Evolutionary conservation across 2,113 vertebrate species (phyloP), one percentile per base, ranked within the genome.

Genomic region (Archilochus colubris): DNA sequence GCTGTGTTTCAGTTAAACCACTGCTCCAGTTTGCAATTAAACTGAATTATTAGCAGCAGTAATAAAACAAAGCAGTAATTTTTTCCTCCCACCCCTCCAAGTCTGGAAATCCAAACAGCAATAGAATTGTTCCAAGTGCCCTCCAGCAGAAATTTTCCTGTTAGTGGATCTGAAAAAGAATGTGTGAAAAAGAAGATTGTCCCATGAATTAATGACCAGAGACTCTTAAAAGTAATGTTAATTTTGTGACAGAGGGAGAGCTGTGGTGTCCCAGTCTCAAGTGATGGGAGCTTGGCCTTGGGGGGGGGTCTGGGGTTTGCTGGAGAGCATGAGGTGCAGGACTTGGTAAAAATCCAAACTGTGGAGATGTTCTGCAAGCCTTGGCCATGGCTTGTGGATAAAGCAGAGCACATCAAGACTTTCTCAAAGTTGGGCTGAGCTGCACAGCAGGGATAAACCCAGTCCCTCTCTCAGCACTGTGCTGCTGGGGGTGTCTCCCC

Each of bases 401-500:
- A 74, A 84, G 82, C 43, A n/a, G 50, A 40, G 36, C 24, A 8
- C 5, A 9, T 30, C 3, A 14, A 24, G 74, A 21, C 55, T 61
- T 84, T 48, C 40, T 40, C 40, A 40, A 11, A 40, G 40, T 40
- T 40, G 24, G 48, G 57, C n/a, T 62, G 80, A 44, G 57, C 28
- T 91, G 48, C 2, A 5, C 62, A 53, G 67, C 15, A 27, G 66
- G 40, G 51, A 10, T 10, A 27, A 80, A 38, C 36, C 67, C 3
- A 3, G 8, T 8, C 33, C 44, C 43, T 25, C 33, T 38, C 57
- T 33, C 50, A 33, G 17, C 38, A 21, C 54, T 0, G 0, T 24
- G 1, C n/a, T 25, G 15, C 64, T 14, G 58, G 31, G 27, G 12
- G 15, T 27, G 2, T 6, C 19, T 23, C 33, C 4, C 0, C 8